A percentile compares a stretch with the other conserved stretches of the same genome.
These are phyloP conservation scores for Oligia fasciuncula DNA, from an alignment of 2,888 invertebrate genomes.

Conservation along the genomic window DNA sequence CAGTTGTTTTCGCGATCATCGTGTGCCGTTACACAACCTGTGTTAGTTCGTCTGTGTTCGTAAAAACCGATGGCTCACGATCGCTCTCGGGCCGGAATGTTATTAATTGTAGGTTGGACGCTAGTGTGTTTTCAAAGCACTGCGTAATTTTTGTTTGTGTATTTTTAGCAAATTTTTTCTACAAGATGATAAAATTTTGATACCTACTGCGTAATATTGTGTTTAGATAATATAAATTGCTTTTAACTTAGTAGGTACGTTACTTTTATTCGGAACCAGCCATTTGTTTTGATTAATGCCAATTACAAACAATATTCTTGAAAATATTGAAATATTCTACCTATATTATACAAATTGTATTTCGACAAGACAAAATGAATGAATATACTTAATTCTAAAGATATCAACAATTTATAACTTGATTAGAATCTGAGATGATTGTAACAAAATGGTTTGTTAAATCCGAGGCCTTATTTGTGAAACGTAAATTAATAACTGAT, in stretches of 20 bases:
- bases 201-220: not conserved
- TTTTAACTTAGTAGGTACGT: not conserved
- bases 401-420: conserved; percentile 47
- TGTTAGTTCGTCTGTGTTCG: conserved; percentile 56
- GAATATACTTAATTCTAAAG: conserved; percentile 11
- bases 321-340: conserved; percentile 14
- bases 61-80: conserved; percentile 56
- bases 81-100: conserved; percentile 22
- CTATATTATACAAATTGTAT: conserved; percentile 11
- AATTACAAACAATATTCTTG: not conserved
- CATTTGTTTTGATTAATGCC: conserved; percentile 3
- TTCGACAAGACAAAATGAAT: conserved; percentile 32
- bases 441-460: conserved; percentile 30
- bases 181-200: not conserved
- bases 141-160: conserved; percentile 31
- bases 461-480: conserved; percentile 26
- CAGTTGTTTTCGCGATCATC: conserved; percentile 66
- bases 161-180: not conserved
- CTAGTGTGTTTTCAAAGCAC: conserved; percentile 37
- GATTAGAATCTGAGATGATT: conserved; percentile 34
- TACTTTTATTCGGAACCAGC: conserved; percentile 1
- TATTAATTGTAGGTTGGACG: conserved; percentile 46
- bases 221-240: not conserved
- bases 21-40: conserved; percentile 67
- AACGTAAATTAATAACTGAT: conserved; percentile 31